Evolutionary conservation across 2,888 invertebrate genomes (phyloP).

Genomic region (Eudemis profundana): DNA sequence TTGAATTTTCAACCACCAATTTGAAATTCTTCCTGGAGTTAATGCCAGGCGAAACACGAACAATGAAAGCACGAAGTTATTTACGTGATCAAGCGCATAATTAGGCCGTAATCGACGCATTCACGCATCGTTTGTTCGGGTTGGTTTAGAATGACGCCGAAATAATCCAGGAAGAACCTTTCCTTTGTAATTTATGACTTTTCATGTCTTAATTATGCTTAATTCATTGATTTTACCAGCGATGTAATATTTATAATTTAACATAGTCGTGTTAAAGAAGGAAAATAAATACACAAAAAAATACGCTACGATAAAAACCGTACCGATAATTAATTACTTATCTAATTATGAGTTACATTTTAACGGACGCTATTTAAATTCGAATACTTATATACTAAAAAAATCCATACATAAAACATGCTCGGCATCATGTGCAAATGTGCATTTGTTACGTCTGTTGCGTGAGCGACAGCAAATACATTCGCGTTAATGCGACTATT

Average conservation of each 20-base stretch:
- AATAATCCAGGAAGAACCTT: slow-evolving; percentile 25
- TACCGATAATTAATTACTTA: background rate
- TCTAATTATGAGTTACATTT: background rate
- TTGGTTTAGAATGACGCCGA: slow-evolving; percentile 16
- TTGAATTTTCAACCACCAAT: slow-evolving; percentile 24
- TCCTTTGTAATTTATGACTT: slow-evolving; percentile 13
- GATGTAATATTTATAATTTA: background rate
- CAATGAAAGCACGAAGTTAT: slow-evolving; percentile 37
- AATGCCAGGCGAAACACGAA: slow-evolving; percentile 23
- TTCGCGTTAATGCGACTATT: slow-evolving; percentile 32
- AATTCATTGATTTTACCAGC: background rate
- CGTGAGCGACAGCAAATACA: slow-evolving; percentile 51
- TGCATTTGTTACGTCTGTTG: slow-evolving; percentile 40
- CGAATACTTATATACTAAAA: background rate
- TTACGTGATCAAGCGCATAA: slow-evolving; percentile 41
- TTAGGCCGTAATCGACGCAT: slow-evolving; percentile 38
- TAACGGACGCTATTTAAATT: slow-evolving; percentile 1
- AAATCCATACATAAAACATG: background rate
- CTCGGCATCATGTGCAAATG: slow-evolving; percentile 9
- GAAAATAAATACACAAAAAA: background rate
- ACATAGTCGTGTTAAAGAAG: background rate
- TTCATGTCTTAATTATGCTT: slow-evolving; percentile 12
- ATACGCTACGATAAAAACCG: background rate
- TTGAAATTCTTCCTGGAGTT: slow-evolving; percentile 39
- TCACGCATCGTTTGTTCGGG: slow-evolving; percentile 28